Evolutionary conservation across 2,888 invertebrate genomes (phyloP).

Genomic region (Scotopteryx bipunctaria): DNA sequence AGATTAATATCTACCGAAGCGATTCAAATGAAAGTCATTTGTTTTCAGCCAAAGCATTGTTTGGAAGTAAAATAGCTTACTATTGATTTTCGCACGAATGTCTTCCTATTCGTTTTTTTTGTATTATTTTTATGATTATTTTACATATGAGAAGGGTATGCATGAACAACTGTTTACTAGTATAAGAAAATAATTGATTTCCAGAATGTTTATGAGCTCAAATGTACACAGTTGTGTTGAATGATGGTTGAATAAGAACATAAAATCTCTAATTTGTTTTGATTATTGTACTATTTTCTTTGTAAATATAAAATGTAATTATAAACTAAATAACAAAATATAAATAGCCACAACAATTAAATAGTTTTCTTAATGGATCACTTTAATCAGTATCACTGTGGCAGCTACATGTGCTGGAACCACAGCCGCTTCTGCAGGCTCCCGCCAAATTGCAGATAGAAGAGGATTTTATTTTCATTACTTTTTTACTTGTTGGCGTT

Average conservation of each 20-base stretch:
- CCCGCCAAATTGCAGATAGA: slow-evolving; percentile 18
- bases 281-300: slow-evolving; percentile 69
- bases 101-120: slow-evolving; percentile 59
- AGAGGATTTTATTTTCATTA: slow-evolving; percentile 21
- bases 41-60: slow-evolving; percentile 72
- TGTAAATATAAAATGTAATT: slow-evolving; percentile 74
- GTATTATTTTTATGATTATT: slow-evolving; percentile 34
- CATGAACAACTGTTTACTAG: slow-evolving; percentile 55
- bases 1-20: slow-evolving; percentile 56
- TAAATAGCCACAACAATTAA: slow-evolving; percentile 63
- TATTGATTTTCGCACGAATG: slow-evolving; percentile 56
- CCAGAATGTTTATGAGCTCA: slow-evolving; percentile 52
- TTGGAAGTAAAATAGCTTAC: slow-evolving; percentile 45
- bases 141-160: slow-evolving; percentile 15
- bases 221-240: slow-evolving; percentile 57
- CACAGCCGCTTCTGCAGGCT: slow-evolving; percentile 24
- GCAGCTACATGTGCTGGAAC: slow-evolving; percentile 34
- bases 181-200: slow-evolving; percentile 43
- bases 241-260: slow-evolving; percentile 54
- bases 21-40: slow-evolving; percentile 59
- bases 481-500: slow-evolving; percentile 19
- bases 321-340: slow-evolving; percentile 81
- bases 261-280: slow-evolving; percentile 75
- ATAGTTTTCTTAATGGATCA: slow-evolving; percentile 49
- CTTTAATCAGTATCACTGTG: slow-evolving; percentile 26